Evolutionary conservation across 2,797 vertebrate species (phyloP).

Genomic region (Amblyraja radiata): DNA sequence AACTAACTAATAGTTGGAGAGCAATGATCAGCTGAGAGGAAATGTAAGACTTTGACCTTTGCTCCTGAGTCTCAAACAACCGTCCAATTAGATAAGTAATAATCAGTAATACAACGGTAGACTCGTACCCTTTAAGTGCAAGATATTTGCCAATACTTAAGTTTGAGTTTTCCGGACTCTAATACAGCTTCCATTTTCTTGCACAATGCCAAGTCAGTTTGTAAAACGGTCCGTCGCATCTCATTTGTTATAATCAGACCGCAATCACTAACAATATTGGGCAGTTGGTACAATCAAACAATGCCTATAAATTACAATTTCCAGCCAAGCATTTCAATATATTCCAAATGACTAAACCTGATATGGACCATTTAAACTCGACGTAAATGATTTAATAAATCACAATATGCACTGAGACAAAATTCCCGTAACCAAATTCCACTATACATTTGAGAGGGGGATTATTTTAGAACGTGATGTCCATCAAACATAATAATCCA

Average conservation of each 20-base stretch:
- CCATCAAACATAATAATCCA: not conserved
- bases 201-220: not conserved
- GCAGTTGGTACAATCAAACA: not conserved
- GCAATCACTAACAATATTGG: not conserved
- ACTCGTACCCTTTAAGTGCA: too few relatives aligned
- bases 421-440: not conserved
- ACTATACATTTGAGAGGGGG: not conserved
- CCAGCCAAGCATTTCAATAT: not conserved
- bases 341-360: not conserved
- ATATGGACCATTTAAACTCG: not conserved
- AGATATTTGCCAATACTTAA: not conserved
- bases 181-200: not conserved
- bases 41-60: too few relatives aligned
- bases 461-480: not conserved
- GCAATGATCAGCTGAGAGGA: too few relatives aligned
- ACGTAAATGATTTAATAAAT: not conserved
- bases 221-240: too few relatives aligned
- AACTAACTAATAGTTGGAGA: too few relatives aligned
- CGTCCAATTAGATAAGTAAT: not conserved
- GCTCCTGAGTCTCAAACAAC: too few relatives aligned
- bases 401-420: not conserved
- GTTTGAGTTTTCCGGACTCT: not conserved
- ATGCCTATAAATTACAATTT: not conserved
- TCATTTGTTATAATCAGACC: not conserved
- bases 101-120: not conserved